A percentile compares a stretch with the other conserved stretches of the same genome.
These are phyloP conservation scores for Hypocryptadius cinnamomeus DNA, from an alignment of 2,113 vertebrate species.

Conservation along the genomic window DNA sequence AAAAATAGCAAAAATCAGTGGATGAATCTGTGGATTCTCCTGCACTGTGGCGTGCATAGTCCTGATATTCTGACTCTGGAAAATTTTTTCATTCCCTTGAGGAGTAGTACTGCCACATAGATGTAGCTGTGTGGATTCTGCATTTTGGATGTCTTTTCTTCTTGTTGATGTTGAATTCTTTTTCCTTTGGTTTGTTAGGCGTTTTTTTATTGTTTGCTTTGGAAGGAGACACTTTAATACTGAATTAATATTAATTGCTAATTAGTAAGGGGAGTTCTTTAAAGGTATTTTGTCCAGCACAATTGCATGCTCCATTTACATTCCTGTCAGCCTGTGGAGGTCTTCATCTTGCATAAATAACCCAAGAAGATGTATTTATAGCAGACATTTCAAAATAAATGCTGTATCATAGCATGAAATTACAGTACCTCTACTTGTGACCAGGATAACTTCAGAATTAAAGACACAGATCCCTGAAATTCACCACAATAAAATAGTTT, in stretches of 20 bases:
- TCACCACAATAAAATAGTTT: not conserved
- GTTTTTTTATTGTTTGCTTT: not conserved
- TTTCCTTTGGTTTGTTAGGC: not conserved
- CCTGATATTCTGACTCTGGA: not conserved
- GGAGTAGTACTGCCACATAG: not conserved
- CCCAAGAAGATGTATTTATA: not conserved
- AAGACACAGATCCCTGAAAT: not conserved
- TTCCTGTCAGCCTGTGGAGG: not conserved
- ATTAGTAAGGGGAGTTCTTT: not conserved
- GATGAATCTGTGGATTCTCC: not conserved
- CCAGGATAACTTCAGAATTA: not conserved
- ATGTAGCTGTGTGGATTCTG: not conserved
- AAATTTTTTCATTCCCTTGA: not conserved
- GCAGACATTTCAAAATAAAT: not conserved
- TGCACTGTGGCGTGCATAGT: fast-evolving
- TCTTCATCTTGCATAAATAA: not conserved
- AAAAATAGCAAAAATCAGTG: not conserved
- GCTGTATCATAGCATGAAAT: not conserved
- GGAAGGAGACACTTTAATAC: not conserved
- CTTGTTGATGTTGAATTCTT: not conserved
- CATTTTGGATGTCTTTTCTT: not conserved
- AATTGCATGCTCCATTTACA: not conserved
- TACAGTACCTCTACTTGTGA: not conserved
- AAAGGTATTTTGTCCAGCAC: not conserved
- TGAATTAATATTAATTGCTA: not conserved